Evolutionary conservation across 2,113 vertebrate species (phyloP), one percentile per base, ranked within the genome.

Genomic region (Sceloporus tristichus): DNA sequence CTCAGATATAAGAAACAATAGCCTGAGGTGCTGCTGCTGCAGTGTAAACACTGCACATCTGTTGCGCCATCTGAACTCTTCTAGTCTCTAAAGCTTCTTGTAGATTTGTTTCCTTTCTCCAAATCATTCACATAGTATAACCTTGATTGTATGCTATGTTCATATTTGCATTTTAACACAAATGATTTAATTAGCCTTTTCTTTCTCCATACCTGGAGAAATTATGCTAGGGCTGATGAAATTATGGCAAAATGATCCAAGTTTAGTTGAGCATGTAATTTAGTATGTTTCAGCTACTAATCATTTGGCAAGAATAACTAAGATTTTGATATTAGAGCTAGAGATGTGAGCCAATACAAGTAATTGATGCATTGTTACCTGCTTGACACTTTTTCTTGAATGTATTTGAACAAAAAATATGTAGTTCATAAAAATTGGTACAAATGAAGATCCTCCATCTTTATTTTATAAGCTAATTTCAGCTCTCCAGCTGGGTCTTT

Each of bases 11-110:
- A 74, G 90, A 92, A 94, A 92, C 91, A 91, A 89, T 92, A 94
- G 90, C 94, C 93, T 91, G 68, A 92, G 92, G 92, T 79, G 42
- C 18, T 89, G 78, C 84, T 85, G 88, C 34, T 96, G 82, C 86
- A 94, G 91, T 90, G 92, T 88, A 93, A 94, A 93, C 90, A 93
- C 38, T n/a, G 2, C 71, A 84, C 89, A 89, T 89, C 86, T 92
- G 88, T 85, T 84, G 81, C 80, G 89, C 89, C 83, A 87, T 76
- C 86, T 88, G 70, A 78, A 40, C 66, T 74, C 81, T 87, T 89
- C 62, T 86, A 90, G 88, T 92, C 86, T 82, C 29, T 53, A 34
- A 81, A 53, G 27, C 78, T 87, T 89, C 82, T 90, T 90, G 77
- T 89, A 38, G 85, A 88, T 90, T 85, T 53, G 90, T 78, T 62